These are phyloP conservation scores for Ciona savignyi DNA, from an alignment of 23 tunicate genomes.

Conservation along the genomic window DNA sequence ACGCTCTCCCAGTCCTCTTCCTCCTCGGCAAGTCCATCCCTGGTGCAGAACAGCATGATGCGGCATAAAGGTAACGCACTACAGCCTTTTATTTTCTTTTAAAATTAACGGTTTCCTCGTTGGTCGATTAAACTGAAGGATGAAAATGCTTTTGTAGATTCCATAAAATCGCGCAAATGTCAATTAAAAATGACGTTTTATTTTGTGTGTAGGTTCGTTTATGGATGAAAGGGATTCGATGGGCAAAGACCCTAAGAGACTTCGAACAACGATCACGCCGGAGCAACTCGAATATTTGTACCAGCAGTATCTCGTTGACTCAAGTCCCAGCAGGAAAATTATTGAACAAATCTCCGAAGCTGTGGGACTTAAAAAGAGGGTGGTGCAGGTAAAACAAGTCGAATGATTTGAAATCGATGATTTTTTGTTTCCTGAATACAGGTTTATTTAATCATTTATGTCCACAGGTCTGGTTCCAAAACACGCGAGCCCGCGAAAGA, in stretches of 20 bases:
- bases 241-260: conserved; percentile 81
- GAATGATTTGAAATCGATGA: not conserved
- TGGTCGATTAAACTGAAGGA: no score
- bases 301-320: conserved; percentile 78
- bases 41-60: not conserved
- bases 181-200: no score
- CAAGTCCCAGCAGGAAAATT: conserved; percentile 76
- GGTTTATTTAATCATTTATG: no score
- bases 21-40: conserved; percentile 22
- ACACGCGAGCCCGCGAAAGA: conserved; percentile 91
- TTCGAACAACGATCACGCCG: conserved; percentile 90
- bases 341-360: conserved; percentile 85
- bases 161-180: no score
- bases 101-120: no score
- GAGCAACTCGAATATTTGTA: conserved; percentile 88
- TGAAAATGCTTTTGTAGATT: no score
- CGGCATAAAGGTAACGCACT: not conserved
- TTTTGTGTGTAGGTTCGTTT: no score
- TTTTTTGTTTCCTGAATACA: not conserved
- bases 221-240: no score
- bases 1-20: conserved; percentile 12
- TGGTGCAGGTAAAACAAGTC: conserved; percentile 93
- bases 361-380: conserved; percentile 85
- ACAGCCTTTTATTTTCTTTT: no score
- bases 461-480: conserved; percentile 96